Evolutionary conservation across 2,113 vertebrate species (phyloP), one percentile per base, ranked within the genome.

Genomic region (Diglossa brunneiventris): DNA sequence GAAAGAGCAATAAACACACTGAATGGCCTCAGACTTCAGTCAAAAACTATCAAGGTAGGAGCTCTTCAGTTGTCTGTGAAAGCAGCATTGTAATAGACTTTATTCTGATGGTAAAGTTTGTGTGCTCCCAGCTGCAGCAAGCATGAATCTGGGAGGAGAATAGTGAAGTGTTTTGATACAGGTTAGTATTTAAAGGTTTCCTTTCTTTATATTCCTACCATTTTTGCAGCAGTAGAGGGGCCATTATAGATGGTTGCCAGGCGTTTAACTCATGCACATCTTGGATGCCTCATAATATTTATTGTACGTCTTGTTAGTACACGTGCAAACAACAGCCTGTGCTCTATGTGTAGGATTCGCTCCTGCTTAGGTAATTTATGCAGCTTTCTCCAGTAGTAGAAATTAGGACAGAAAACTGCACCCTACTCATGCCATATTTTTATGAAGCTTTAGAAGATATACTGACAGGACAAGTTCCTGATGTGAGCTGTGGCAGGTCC

Each of bases 31-130:
- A 98, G 99, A 96, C 99, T 99, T 96, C 99, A 99, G 98, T 99
- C 99, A 97, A 99, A 99, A 98, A 99, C 99, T 94, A 99, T 99
- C 97, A 99, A 99, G 99, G 99, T 99, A 99, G 98, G 87, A 55
- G 58, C 55, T 50, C 15, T 49, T 39, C 24, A 8, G 6, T 52
- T 31, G 72, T 37, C 49, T 81, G 0, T 74, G 58, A 61, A 49
- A 89, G 41, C 3, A 4, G 4, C 11, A 2, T 37, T 84, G 15
- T 35, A 28, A 35, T 87, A 31, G 76, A 64, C 35, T 73, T 52
- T 7, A 8, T 64, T 76, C 21, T 73, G 33, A 10, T 67, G 56
- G 13, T 55, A 42, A 64, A 47, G 17, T 35, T n/a, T n/a, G 20
- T 22, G 31, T 72, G 56, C 22, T 77, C 4, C 49, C 31, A 69